Evolutionary conservation across 2,797 vertebrate species (phyloP).

Genomic region (Brotula barbata): DNA sequence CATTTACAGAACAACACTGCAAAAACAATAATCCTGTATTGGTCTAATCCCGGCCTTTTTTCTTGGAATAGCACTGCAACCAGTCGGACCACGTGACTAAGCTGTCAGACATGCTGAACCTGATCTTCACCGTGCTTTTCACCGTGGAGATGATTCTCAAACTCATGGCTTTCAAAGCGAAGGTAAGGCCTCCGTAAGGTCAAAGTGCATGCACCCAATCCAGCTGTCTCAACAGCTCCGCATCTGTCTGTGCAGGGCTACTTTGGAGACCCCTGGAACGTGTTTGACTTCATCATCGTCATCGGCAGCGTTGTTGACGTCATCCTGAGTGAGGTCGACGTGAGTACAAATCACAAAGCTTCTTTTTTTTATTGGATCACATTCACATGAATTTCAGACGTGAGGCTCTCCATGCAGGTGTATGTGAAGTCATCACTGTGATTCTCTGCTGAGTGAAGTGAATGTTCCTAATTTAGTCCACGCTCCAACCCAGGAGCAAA

Average conservation of each 20-base stretch:
- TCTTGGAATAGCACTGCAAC: constrained; percentile 87
- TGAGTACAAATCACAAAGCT: constrained; percentile 76
- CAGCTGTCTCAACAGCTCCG: neutral
- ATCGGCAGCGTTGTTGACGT: constrained; percentile 96
- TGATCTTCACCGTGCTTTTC: constrained; percentile 96
- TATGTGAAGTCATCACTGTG: neutral
- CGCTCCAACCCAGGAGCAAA: constrained; percentile 50
- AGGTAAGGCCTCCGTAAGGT: constrained; percentile 78
- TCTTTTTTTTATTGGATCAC: neutral
- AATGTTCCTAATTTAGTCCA: constrained; percentile 55
- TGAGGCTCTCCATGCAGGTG: constrained; percentile 28
- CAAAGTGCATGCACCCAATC: neutral
- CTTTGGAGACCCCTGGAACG: constrained; percentile 99
- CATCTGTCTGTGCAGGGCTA: constrained; percentile 84
- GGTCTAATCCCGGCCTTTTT: neutral
- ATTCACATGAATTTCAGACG: constrained; percentile 8
- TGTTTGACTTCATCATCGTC: constrained; percentile 98
- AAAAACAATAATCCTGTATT: neutral
- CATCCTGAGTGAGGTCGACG: constrained; percentile 95
- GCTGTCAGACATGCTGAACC: constrained; percentile 89
- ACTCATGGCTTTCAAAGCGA: constrained; percentile 95
- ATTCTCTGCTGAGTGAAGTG: constrained; percentile 22
- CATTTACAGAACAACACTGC: too few species aligned
- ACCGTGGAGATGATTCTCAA: constrained; percentile 97
- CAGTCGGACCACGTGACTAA: constrained; percentile 93